Conservation (phyloP, 2,113 vertebrate genomes). For the Orcinus orca region DNA sequence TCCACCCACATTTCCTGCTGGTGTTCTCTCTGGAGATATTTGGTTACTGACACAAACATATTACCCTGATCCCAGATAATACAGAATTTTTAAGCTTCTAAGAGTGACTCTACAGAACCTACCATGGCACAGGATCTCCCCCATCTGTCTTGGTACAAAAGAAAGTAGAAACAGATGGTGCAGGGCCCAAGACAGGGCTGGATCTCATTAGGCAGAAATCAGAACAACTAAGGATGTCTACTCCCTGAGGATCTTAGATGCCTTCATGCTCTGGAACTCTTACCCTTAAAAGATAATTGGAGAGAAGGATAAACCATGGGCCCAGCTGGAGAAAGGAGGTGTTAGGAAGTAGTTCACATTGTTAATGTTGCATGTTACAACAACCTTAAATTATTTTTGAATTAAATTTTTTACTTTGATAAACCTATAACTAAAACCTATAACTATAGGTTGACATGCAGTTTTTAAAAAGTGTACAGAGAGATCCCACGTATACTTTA, state of each 20-base stretch:
- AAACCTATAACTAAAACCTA: too few species aligned
- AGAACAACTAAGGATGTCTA: background rate
- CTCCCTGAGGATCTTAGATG: too few species aligned
- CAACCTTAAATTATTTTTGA: background rate
- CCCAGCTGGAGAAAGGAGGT: background rate
- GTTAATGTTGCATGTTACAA: background rate
- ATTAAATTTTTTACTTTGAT: background rate
- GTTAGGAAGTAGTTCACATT: background rate
- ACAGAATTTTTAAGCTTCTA: background rate
- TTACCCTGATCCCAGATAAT: background rate
- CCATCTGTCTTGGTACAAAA: too few species aligned
- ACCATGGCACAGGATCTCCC: background rate
- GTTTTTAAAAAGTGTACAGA: background rate
- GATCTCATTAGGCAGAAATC: background rate
- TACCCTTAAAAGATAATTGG: background rate
- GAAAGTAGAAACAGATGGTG: background rate
- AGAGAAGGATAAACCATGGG: background rate
- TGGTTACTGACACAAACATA: background rate
- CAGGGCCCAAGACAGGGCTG: rapidly evolving
- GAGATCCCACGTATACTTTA: rapidly evolving
- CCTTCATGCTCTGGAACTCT: background rate
- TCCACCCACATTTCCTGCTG: background rate
- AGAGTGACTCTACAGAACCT: background rate
- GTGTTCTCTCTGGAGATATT: background rate
- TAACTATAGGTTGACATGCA: background rate